Evolutionary conservation across 2,113 vertebrate genomes (phyloP).

Genomic region (Ranitomeya variabilis): DNA sequence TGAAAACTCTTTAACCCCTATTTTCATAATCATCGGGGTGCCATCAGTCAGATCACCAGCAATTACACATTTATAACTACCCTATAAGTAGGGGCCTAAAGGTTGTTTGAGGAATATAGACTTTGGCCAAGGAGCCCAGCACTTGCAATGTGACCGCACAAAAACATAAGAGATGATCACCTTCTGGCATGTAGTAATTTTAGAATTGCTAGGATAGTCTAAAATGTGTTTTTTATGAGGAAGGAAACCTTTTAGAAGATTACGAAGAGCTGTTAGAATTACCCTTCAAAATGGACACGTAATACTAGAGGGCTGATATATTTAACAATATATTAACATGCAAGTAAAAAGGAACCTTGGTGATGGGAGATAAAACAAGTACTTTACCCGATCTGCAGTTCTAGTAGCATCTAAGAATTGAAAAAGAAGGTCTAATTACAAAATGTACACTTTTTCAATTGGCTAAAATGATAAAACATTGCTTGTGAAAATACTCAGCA

Average conservation of each 20-base stretch:
- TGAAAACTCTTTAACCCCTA: too few relatives aligned
- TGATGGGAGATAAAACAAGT: not conserved
- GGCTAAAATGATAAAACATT: not conserved
- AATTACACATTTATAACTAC: too few relatives aligned
- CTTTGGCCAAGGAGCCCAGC: not conserved
- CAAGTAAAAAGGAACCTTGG: not conserved
- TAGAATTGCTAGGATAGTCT: not conserved
- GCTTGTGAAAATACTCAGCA: not conserved
- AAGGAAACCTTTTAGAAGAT: not conserved
- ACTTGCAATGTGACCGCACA: not conserved
- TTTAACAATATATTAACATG: not conserved
- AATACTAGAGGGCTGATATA: not conserved
- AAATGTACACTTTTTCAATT: too few relatives aligned
- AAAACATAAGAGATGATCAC: not conserved
- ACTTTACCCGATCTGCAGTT: conserved; percentile 17
- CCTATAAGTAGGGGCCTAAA: too few relatives aligned
- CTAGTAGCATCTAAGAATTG: not conserved
- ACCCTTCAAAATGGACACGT: not conserved
- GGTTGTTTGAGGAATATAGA: not conserved
- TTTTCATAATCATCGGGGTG: too few relatives aligned
- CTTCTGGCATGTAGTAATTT: not conserved
- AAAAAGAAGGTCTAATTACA: not conserved
- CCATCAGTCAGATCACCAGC: too few relatives aligned
- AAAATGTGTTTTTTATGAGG: not conserved
- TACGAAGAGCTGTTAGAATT: not conserved